Base-by-base conservation (phyloP, 2,113 vertebrate species). In the Tiliqua scincoides region DNA sequence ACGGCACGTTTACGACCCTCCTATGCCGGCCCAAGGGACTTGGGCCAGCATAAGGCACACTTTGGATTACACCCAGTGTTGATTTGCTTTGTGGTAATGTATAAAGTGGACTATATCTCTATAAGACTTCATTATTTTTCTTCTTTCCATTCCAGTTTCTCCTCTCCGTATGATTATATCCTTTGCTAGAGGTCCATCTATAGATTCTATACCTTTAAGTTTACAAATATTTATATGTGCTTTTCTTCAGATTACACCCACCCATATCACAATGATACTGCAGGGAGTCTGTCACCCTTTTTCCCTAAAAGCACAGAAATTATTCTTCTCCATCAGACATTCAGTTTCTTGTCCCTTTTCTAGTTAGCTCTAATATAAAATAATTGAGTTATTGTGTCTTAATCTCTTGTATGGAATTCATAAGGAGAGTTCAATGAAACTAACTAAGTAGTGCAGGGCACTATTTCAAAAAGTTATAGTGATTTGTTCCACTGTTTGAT, bases 381-480 rank as follows among this genome's bases (percentile, higher is more conserved):
- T 30, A 59, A 61, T 1, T 65, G 62, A 90, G 54, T 37, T 61
- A 1, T 7, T 37, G 18, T 70, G 32, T 11, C 59, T 79, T 63
- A 0, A 1, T 82, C 85, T 43, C 40, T 68, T 79, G 2, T 30
- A 0, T 59, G 2, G 15, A 62, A 37, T 74, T 79, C 67, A 91
- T 12, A 2, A 0, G 1, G 0, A 18, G 85, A 75, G 54, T 61
- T 84, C 35, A 43, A 25, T 1, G 27, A 2, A 71, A 15, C 57
- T 73, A 89, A 43, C 1, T n/a, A 32, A 79, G 32, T 84, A 0
- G 12, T 65, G 40, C 78, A 1, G 37, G 61, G 72, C 79, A 40
- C 62, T 2, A 32, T 73, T 59, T 77, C 85, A 71, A 85, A 73
- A 92, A 89, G 72, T 71, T 83, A 48, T 61, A 91, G 85, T 63